phyloP scores from a whole-genome alignment of 1,140 invertebrate species.

The Rhynchophorus ferrugineus region DNA sequence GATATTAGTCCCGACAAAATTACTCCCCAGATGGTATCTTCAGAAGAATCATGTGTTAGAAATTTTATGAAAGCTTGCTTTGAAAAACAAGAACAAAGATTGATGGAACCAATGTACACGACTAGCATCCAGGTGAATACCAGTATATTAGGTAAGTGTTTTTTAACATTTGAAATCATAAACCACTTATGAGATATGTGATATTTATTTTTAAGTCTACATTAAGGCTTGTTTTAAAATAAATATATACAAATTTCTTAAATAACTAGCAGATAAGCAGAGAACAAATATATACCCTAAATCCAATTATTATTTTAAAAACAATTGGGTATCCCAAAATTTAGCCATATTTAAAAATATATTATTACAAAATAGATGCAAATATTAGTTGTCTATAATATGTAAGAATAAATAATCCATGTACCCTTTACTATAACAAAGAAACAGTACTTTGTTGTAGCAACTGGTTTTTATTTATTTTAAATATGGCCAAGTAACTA shows the following conservation, averaged over 20 bases:
- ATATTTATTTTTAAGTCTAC: no score
- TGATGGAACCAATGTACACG: conserved; percentile 95
- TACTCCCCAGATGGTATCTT: conserved; percentile 20
- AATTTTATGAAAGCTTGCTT: conserved; percentile 85
- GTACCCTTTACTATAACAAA: conserved; percentile 6
- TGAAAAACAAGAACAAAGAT: conserved; percentile 78
- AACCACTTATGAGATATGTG: neutral
- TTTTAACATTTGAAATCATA: neutral
- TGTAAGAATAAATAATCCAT: neutral
- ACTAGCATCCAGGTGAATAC: conserved; percentile 89
- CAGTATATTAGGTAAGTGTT: conserved; percentile 80
- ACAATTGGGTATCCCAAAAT: neutral
- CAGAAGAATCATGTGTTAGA: conserved; percentile 50
- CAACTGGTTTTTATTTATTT: conserved; percentile 1
- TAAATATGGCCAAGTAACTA: conserved; percentile 17
- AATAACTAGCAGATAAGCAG: neutral
- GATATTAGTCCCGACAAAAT: conserved; percentile 70
- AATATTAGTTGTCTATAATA: neutral
- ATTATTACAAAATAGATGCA: no score
- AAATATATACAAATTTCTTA: neutral
- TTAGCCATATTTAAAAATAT: conserved; percentile 20
- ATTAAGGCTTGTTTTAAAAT: no score
- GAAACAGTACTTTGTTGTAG: neutral
- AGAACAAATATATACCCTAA: conserved; percentile 13
- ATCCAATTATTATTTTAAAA: conserved; percentile 8